Conservation (phyloP, 30 jellyfish, hydroid and myxozoan genomes). For the Calvadosia cruxmelitensis region DNA sequence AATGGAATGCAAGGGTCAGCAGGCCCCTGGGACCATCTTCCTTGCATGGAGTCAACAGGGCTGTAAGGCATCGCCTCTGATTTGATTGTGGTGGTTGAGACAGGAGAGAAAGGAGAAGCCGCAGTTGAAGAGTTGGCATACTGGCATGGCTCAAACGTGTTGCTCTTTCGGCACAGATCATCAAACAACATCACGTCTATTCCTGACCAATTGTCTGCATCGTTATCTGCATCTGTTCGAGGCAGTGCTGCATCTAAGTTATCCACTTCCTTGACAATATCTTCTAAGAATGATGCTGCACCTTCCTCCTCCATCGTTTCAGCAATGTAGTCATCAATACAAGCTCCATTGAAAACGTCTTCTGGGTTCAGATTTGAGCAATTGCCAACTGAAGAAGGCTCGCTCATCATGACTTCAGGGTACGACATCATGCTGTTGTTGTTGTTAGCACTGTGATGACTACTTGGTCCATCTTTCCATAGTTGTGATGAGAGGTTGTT, state of each 20-base stretch:
- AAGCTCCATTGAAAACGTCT: not conserved
- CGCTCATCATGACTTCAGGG: not conserved
- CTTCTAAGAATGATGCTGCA: not conserved
- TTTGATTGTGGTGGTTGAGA: not conserved
- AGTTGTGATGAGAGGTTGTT: not conserved
- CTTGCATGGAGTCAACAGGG: not conserved
- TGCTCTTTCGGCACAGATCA: not conserved
- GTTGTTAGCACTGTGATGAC: too few relatives aligned
- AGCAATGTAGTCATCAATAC: not conserved
- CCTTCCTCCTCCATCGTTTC: not conserved
- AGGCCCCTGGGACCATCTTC: not conserved
- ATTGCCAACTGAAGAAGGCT: not conserved
- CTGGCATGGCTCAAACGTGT: not conserved
- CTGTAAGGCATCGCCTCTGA: not conserved
- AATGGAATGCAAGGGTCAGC: not conserved
- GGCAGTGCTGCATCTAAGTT: not conserved
- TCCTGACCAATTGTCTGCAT: not conserved
- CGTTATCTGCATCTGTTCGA: not conserved
- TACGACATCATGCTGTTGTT: not conserved
- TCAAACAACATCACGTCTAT: not conserved
- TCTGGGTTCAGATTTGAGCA: not conserved
- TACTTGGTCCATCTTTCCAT: constrained; percentile 1
- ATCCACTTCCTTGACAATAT: not conserved
- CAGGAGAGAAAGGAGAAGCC: not conserved
- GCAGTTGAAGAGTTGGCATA: not conserved